Conservation (phyloP, 2,113 vertebrate species). For the Psilopogon haemacephalus region DNA sequence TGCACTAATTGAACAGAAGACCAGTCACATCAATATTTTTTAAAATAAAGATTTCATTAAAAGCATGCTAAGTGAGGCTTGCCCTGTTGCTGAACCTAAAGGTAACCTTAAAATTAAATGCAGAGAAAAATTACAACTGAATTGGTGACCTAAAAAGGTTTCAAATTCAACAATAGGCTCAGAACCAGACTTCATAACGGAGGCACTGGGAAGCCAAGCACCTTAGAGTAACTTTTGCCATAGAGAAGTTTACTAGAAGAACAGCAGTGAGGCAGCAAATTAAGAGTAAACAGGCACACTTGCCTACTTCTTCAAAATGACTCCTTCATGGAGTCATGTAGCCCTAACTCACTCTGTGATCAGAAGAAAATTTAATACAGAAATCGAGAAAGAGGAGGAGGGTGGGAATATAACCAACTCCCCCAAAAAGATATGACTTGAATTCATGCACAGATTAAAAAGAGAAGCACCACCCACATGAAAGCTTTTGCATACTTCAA, state of each 20-base stretch:
- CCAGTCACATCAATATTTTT: not conserved
- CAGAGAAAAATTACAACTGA: not conserved
- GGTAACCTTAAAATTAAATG: not conserved
- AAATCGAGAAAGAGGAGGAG: not conserved
- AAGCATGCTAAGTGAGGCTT: constrained; percentile 1
- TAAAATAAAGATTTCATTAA: not conserved
- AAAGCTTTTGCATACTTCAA: not conserved
- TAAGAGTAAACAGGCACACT: not conserved
- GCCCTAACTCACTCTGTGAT: fast-evolving
- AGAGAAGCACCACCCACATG: not conserved
- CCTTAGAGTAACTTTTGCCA: not conserved
- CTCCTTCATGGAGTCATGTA: not conserved
- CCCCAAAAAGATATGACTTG: not conserved
- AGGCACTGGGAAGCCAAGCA: not conserved
- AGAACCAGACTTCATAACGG: not conserved
- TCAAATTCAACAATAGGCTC: not conserved
- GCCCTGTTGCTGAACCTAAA: not conserved
- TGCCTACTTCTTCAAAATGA: not conserved
- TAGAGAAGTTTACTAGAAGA: not conserved
- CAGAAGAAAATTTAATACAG: not conserved
- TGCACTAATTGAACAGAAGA: not conserved
- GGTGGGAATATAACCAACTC: not conserved
- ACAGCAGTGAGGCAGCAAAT: not conserved
- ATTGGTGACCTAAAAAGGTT: not conserved
- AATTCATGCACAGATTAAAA: not conserved